Evolutionary conservation across 2,113 vertebrate species (phyloP).

Genomic region (Acinonyx jubatus): DNA sequence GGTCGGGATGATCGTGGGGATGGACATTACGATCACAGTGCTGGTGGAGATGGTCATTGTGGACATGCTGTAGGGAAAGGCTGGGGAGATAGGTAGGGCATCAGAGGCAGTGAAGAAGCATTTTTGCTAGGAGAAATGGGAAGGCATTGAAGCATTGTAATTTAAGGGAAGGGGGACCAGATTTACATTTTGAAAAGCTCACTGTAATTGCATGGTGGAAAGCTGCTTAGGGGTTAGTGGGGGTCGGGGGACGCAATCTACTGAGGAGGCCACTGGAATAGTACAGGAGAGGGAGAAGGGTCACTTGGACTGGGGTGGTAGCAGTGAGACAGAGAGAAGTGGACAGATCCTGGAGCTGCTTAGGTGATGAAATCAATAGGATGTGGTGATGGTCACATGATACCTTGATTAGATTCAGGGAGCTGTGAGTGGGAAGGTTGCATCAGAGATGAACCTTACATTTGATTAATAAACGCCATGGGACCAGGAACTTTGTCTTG

Average conservation of each 20-base stretch:
- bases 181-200: neutral
- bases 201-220: neutral
- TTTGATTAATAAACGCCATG: neutral
- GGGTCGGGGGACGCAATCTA: neutral
- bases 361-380: neutral
- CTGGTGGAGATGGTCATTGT: neutral
- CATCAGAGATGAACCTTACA: neutral
- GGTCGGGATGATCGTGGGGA: neutral
- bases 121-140: neutral
- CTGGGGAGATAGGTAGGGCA: neutral
- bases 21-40: neutral
- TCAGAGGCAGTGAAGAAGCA: neutral
- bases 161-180: neutral
- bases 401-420: neutral
- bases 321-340: neutral
- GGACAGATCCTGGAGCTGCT: neutral
- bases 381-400: neutral
- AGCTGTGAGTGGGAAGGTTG: neutral
- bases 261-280: neutral
- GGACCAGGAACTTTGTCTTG: neutral
- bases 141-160: neutral
- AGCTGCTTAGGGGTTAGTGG: neutral
- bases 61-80: neutral
- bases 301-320: too few relatives aligned
- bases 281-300: neutral